Evolutionary conservation across 2,113 vertebrate species (phyloP), one percentile per base, ranked within the genome.

Genomic region (Malaclemys terrapin): DNA sequence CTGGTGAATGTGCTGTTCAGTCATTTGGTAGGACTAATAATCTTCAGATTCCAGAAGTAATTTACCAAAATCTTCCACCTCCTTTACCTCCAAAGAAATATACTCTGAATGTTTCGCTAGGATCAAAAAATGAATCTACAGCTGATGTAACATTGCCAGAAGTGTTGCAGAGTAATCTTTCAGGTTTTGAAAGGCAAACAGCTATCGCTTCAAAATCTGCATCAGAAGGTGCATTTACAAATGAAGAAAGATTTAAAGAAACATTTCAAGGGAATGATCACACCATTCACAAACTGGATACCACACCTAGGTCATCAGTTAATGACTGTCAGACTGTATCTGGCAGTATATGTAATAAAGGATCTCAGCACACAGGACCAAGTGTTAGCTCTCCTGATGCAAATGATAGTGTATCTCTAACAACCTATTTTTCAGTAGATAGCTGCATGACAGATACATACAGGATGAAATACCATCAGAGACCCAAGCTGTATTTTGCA

Each of bases 391-490:
- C 94, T 1, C 8, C 89, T 0, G 96, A 94, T 52, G 94, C 95
- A 49, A 96, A 95, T 0, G 98, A 99, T 4, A 94, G 94, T 16
- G 91, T 98, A 85, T 98, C 98, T 14, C 98, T 99, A 38, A 99
- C 99, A 0, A 99, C 99, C 13, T 99, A 99, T 88, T 99, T 99
- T 94, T 99, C 99, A 1, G 99, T 99, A 78, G 99, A 99, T 83
- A 98, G 97, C 94, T 99, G 99, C 96, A 99, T 99, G 99, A 99
- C 99, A 5, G 99, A 99, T 97, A 99, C 99, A 0, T 99, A 99
- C 89, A 99, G 99, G 95, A 91, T 99, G 90, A 99, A 99, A 94
- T 99, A 99, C 95, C 99, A 99, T 69, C 99, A 99, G 98, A 98
- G 98, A 96, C 98, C 99, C 47, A 98, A 96, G 83, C 96, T 98